These are phyloP conservation scores for Seira ritae DNA, from an alignment of 2,888 invertebrate genomes.

Conservation along the genomic window DNA sequence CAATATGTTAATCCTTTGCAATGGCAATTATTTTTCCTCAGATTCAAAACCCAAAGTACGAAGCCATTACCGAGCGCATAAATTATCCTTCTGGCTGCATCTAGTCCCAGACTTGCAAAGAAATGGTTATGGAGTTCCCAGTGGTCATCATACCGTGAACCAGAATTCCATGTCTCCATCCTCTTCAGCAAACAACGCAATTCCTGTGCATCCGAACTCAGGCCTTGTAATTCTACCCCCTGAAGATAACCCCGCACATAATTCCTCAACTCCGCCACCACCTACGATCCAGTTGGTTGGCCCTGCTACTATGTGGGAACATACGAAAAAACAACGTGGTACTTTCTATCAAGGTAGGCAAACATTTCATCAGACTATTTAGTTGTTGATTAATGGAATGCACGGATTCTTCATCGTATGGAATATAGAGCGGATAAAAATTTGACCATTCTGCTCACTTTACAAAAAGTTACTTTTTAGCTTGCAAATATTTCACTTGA, in stretches of 20 bases:
- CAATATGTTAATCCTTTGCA: no score
- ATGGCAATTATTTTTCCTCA: no score
- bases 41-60: constrained; percentile 93
- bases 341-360: constrained; percentile 67
- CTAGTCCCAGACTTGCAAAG: constrained; percentile 86
- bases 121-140: constrained; percentile 75
- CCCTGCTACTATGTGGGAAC: constrained; percentile 72
- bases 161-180: constrained; percentile 60
- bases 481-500: no score
- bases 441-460: no score
- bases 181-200: constrained; percentile 41
- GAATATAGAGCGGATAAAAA: no score
- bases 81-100: constrained; percentile 96
- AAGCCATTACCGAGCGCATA: constrained; percentile 96
- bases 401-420: no score
- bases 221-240: constrained; percentile 68
- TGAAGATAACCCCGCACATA: constrained; percentile 68
- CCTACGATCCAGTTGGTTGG: constrained; percentile 70
- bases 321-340: constrained; percentile 69
- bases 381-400: no score
- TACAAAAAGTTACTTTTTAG: no score
- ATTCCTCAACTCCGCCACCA: constrained; percentile 71
- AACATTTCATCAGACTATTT: neutral
- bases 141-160: constrained; percentile 69
- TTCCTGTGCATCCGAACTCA: constrained; percentile 66